Conservation (phyloP, 2,797 vertebrate species). For the Typhlichthys eigenmanni region DNA sequence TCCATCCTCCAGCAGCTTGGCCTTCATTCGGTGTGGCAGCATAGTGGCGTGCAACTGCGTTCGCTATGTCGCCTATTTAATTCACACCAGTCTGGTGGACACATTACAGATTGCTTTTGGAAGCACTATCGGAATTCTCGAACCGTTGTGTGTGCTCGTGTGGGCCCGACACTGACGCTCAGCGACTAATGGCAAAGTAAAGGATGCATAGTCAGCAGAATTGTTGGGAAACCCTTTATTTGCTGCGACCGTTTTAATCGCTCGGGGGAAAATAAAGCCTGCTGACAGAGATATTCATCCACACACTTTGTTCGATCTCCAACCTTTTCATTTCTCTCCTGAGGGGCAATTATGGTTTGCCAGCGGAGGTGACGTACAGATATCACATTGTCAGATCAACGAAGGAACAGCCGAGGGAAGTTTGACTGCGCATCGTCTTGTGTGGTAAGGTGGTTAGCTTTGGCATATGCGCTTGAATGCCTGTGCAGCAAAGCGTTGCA, state of each 20-base stretch:
- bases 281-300: constrained; percentile 50
- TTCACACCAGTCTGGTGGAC: constrained; percentile 32
- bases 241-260: constrained; percentile 48
- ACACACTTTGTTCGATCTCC: constrained; percentile 22
- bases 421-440: constrained; percentile 62
- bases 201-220: constrained; percentile 75
- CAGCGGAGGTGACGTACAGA: constrained; percentile 58
- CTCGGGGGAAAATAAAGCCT: constrained; percentile 47
- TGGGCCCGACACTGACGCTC: constrained; percentile 29
- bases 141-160: constrained; percentile 29
- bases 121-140: constrained; percentile 35
- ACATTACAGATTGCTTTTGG: constrained; percentile 28
- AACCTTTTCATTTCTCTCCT: constrained; percentile 31
- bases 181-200: constrained; percentile 49
- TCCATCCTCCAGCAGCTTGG: constrained; percentile 25
- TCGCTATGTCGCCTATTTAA: constrained; percentile 7
- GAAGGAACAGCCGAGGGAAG: constrained; percentile 52
- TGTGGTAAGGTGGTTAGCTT: constrained; percentile 55
- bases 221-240: constrained; percentile 60
- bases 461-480: constrained; percentile 35
- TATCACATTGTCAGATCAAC: constrained; percentile 49
- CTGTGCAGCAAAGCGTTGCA: constrained; percentile 47
- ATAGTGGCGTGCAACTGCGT: background rate
- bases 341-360: constrained; percentile 46
- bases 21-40: constrained; percentile 8